Evolutionary conservation across 2,113 vertebrate genomes (phyloP).

Genomic region (Dipodomys spectabilis): DNA sequence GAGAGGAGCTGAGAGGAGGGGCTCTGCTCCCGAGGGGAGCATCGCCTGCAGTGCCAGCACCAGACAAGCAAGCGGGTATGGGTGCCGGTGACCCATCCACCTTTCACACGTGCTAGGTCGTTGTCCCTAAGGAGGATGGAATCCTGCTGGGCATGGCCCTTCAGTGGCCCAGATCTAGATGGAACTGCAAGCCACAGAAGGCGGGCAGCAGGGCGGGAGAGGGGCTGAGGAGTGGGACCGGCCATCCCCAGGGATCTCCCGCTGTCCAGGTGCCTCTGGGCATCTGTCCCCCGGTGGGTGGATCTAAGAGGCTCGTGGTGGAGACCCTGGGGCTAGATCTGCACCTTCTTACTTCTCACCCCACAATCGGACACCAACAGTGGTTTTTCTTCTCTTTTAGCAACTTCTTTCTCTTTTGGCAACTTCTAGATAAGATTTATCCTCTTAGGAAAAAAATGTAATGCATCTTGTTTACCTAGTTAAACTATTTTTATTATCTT

Average conservation of each 20-base stretch:
- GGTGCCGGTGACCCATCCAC: conserved; percentile 76
- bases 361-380: rapidly evolving
- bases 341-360: rapidly evolving
- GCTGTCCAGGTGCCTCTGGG: rapidly evolving
- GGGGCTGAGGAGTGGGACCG: rapidly evolving
- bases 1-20: conserved; percentile 83
- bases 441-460: not conserved
- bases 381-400: not conserved
- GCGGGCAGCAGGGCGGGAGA: conserved; percentile 51
- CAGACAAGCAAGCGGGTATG: conserved; percentile 77
- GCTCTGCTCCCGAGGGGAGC: conserved; percentile 73
- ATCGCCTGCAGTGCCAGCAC: rapidly evolving
- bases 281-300: rapidly evolving
- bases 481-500: too few species aligned
- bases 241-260: rapidly evolving
- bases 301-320: not conserved
- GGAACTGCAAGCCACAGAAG: conserved; percentile 50
- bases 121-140: conserved; percentile 82
- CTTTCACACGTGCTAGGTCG: too few species aligned
- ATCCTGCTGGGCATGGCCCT: conserved; percentile 72
- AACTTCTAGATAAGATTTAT: not conserved
- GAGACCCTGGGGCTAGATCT: too few species aligned
- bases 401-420: not conserved
- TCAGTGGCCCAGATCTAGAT: conserved; percentile 73
- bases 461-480: too few species aligned